Evolutionary conservation across 1,140 invertebrate genomes (phyloP).

Genomic region (Pachypeltis micranthus): DNA sequence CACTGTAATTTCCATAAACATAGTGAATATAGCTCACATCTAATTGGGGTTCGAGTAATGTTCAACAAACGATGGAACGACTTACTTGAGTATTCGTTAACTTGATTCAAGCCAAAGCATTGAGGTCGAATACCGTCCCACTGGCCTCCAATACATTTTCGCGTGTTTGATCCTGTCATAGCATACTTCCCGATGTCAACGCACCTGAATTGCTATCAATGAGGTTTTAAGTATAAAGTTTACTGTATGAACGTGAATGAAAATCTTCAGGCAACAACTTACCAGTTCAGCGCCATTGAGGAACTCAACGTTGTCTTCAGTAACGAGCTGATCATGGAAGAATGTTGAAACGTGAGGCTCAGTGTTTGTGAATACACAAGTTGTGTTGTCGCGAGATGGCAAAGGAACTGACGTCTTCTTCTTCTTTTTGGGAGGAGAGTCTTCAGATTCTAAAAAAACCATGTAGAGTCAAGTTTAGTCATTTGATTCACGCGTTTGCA

Average conservation of each 20-base stretch:
- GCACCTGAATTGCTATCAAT: constrained; percentile 44
- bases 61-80: constrained; percentile 20
- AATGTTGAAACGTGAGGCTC: constrained; percentile 69
- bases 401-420: constrained; percentile 25
- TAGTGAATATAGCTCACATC: not conserved
- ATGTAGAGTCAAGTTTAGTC: not conserved
- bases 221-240: not conserved
- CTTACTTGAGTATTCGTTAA: constrained; percentile 71
- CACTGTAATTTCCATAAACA: constrained; percentile 39
- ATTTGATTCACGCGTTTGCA: not conserved
- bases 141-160: constrained; percentile 57
- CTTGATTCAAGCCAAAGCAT: constrained; percentile 70
- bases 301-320: constrained; percentile 61
- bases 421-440: constrained; percentile 17
- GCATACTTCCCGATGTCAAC: constrained; percentile 64
- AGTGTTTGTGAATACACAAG: constrained; percentile 60
- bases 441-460: constrained; percentile 15
- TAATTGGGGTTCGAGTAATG: not conserved
- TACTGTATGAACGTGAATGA: constrained; percentile 9
- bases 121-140: constrained; percentile 66
- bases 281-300: constrained; percentile 59
- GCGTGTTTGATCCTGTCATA: constrained; percentile 43
- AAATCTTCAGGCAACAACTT: too few species aligned
- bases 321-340: constrained; percentile 60
- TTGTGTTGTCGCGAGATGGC: constrained; percentile 45